Evolutionary conservation across 2,888 invertebrate species (phyloP).

Genomic region (Bimastos eiseni): DNA sequence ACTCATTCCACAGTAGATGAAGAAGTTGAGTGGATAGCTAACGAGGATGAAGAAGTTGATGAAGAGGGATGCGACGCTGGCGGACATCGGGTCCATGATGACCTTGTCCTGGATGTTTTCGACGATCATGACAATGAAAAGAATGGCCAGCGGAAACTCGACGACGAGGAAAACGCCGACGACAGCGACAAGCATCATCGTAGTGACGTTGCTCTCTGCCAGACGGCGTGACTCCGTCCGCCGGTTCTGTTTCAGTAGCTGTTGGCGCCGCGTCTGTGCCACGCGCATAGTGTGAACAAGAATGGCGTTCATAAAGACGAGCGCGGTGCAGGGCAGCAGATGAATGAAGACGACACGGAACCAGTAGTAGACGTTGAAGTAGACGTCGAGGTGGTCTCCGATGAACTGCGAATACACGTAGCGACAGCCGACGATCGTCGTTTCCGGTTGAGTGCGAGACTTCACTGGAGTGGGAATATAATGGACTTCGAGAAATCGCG

Average conservation of each 20-base stretch:
- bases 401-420: constrained; percentile 13
- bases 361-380: constrained; percentile 75
- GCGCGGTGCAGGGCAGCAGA: constrained; percentile 81
- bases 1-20: constrained; percentile 23
- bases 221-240: constrained; percentile 59
- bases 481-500: constrained; percentile 78
- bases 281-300: constrained; percentile 82
- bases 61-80: constrained; percentile 14
- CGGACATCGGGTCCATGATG: not conserved
- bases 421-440: constrained; percentile 10
- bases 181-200: constrained; percentile 45
- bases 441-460: not conserved
- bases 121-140: constrained; percentile 48
- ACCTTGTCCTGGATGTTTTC: not conserved
- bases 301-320: constrained; percentile 84
- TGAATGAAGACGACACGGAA: constrained; percentile 91
- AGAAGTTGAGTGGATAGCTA: constrained; percentile 18
- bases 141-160: constrained; percentile 63
- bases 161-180: constrained; percentile 65
- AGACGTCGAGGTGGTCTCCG: constrained; percentile 59
- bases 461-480: constrained; percentile 68
- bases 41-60: constrained; percentile 26
- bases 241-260: constrained; percentile 76
- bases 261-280: constrained; percentile 78
- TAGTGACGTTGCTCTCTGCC: constrained; percentile 59